Evolutionary conservation across 2,888 invertebrate genomes (phyloP), one percentile per base, ranked within the genome.

Genomic region (Scrobipalpa atriplicella): DNA sequence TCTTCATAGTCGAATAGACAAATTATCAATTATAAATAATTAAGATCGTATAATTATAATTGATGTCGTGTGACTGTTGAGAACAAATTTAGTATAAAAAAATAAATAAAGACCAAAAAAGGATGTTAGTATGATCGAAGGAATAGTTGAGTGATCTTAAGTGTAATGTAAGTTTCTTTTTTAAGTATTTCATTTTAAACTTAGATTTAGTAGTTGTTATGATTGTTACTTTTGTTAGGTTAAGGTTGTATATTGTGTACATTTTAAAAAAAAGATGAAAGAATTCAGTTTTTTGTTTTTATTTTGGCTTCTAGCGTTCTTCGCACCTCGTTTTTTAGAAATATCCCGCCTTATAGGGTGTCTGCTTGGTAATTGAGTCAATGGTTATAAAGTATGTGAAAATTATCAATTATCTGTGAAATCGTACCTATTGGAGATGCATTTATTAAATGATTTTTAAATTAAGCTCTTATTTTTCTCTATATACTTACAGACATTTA

Each of bases 101-200:
- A 36, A 38, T 51, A 13, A 51, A 29, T 29, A 62, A 61, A 61
- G 47, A 66, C 65, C 65, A 61, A 66, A 66, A 66, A 66, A 36
- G 65, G 61, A 56, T 56, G 54, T 52, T 19, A 39, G 65, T 38
- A 58, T 47, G 65, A 47, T 21, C n/a, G 39, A 38, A 52, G 47
- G 72, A 78, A 71, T 70, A 77, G 76, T 29, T 2, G 74, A 75
- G 65, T 76, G 74, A 60, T 0, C 18, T 38, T 62, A 41, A 41
- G 39, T 18, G 62, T 43, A 43, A 62, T 43, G n/a, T 18, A 77
- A 36, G 62, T n/a, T n/a, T 38, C 10, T 58, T 58, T 41, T 43
- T 19, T 62, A 62, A 62, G 62, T 19, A 13, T 62, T 62, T 62
- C 70, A 69, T 70, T 71, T 72, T 66, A 68, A 70, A 67, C 66